A percentile compares a stretch with the other conserved stretches of the same genome.
Conservation (phyloP, 2,888 invertebrate genomes). For the Lucinisca nassula region DNA sequence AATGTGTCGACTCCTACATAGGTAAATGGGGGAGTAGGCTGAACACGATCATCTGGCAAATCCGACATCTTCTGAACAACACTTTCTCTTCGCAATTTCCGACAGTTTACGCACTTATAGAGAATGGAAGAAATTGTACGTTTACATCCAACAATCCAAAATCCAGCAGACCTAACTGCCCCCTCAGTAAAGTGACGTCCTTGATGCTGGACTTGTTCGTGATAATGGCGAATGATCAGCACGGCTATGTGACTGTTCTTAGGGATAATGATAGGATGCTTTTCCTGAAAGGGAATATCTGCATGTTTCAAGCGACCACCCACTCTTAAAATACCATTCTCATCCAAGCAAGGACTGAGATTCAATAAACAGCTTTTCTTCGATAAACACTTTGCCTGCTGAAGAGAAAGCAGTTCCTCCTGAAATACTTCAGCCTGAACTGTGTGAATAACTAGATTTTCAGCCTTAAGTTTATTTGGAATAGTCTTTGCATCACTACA, state of each 20-base stretch:
- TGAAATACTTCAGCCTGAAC: slow-evolving; percentile 48
- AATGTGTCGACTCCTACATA: slow-evolving; percentile 61
- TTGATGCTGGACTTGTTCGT: slow-evolving; percentile 56
- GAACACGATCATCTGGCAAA: slow-evolving; percentile 56
- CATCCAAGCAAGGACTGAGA: slow-evolving; percentile 41
- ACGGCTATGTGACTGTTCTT: slow-evolving; percentile 38
- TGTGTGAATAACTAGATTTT: slow-evolving; percentile 32
- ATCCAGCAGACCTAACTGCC: slow-evolving; percentile 58
- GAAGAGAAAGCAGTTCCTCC: slow-evolving; percentile 21
- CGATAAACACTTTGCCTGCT: not conserved
- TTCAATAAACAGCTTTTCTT: slow-evolving; percentile 33
- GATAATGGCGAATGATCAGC: slow-evolving; percentile 54
- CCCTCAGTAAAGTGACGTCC: slow-evolving; percentile 67
- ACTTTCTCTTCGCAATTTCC: slow-evolving; percentile 36
- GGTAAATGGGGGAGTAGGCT: slow-evolving; percentile 49
- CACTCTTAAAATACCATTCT: slow-evolving; percentile 49
- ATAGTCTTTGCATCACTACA: slow-evolving; percentile 3
- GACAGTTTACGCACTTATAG: slow-evolving; percentile 48
- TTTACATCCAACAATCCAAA: slow-evolving; percentile 61
- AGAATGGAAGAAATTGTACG: slow-evolving; percentile 42
- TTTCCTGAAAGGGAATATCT: not conserved
- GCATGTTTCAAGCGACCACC: slow-evolving; percentile 47
- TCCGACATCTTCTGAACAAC: slow-evolving; percentile 51
- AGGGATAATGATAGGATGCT: slow-evolving; percentile 48
- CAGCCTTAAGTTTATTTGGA: slow-evolving; percentile 3